phyloP scores from a whole-genome alignment of 2,888 invertebrate species.

The Aphidoletes aphidimyza region DNA sequence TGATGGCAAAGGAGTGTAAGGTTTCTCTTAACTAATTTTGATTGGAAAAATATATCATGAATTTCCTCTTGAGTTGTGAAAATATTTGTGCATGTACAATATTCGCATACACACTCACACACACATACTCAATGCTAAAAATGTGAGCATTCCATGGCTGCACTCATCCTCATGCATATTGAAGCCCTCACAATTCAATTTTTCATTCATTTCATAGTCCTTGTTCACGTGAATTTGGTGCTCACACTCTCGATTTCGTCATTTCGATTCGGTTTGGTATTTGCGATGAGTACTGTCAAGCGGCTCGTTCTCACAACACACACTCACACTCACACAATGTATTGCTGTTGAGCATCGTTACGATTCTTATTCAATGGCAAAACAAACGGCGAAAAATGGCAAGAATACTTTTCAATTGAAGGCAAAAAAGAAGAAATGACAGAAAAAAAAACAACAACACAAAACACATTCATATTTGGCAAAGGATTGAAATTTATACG shows the following conservation, averaged over 20 bases:
- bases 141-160: neutral
- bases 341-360: conserved; percentile 19
- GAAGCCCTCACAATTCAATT: conserved; percentile 35
- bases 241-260: neutral
- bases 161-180: conserved; percentile 5
- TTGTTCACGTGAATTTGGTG: neutral
- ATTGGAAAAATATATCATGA: conserved; percentile 56
- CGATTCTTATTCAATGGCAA: conserved; percentile 29
- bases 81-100: conserved; percentile 19
- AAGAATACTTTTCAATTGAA: neutral
- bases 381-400: conserved; percentile 38
- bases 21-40: conserved; percentile 56
- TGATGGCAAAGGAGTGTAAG: conserved; percentile 25
- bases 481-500: conserved; percentile 32
- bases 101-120: neutral
- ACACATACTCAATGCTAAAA: neutral
- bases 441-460: too few species aligned
- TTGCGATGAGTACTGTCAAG: neutral
- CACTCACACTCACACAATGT: too few species aligned
- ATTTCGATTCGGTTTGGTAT: neutral
- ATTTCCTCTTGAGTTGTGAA: conserved; percentile 52
- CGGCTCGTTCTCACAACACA: neutral
- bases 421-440: conserved; percentile 6
- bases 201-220: conserved; percentile 25
- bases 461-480: neutral